Evolutionary conservation across 2,113 vertebrate species (phyloP), one percentile per base, ranked within the genome.

Genomic region (Microtus oregoni): DNA sequence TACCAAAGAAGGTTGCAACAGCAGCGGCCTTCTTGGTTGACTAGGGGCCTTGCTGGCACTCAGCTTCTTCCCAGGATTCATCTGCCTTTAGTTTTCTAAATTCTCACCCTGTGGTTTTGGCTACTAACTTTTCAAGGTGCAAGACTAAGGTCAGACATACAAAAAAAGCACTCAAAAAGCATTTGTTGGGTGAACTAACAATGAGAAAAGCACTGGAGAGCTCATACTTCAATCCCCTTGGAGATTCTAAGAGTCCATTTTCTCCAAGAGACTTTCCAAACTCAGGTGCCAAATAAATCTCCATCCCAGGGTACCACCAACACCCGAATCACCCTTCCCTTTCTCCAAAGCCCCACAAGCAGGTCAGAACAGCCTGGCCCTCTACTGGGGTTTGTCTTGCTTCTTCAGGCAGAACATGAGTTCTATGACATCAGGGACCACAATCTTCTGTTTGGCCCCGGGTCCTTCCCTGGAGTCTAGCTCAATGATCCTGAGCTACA

Each of bases 141-240:
- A 86, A 32, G 17, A 44, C 11, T 26, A 10, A 65, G 78, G 61
- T n/a, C 61, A 26, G 73, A 41, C 41, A 76, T 3, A 12, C 28
- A 82, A 2, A 26, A 26, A 61, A 26, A 61, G 28, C 15, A 73
- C 70, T 92, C 55, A 47, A 35, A 83, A 91, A 44, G 13, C 14
- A 77, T 83, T 72, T 65, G 50, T 63, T 83, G 26, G 92, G 32
- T 30, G 19, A 97, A 65, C 77, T 81, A 92, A 76, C 68, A 92
- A 89, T 7, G 0, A 77, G n/a, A 22, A 30, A 28, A 68, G 24
- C 38, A 35, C 0, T 76, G 89, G 38, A 76, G 32, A 38, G 72
- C 94, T 58, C 70, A 13, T 78, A 63, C n/a, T 91, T 58, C 61
- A 92, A 24, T 10, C 14, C 50, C 17, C 9, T 85, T 38, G 19